Conservation (phyloP, 92 coral and sea anemone species). For the Nematostella vectensis region DNA sequence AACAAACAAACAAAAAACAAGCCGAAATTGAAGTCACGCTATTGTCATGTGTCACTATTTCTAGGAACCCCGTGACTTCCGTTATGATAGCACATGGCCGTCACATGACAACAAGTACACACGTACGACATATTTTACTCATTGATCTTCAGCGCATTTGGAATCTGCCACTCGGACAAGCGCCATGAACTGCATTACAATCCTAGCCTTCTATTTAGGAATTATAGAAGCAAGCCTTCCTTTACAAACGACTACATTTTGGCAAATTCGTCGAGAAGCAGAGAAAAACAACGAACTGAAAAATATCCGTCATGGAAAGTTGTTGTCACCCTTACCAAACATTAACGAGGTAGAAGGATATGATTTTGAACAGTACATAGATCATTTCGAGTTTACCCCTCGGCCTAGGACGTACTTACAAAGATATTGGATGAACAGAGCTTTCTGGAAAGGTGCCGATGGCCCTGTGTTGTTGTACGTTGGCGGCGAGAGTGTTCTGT, state of each 20-base stretch:
- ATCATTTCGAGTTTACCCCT: constrained; percentile 45
- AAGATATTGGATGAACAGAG: constrained; percentile 50
- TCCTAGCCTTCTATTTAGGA: too few relatives aligned
- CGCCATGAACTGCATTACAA: too few relatives aligned
- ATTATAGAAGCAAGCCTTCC: too few relatives aligned
- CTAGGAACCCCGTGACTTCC: too few relatives aligned
- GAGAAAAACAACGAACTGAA: background rate
- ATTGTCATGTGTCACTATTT: too few relatives aligned
- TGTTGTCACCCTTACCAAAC: background rate
- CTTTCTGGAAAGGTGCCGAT: constrained; percentile 41
- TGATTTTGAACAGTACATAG: constrained; percentile 38
- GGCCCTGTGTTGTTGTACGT: constrained; percentile 65
- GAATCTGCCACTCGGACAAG: too few relatives aligned
- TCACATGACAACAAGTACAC: too few relatives aligned
- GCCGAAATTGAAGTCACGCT: too few relatives aligned
- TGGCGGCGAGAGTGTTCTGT: constrained; percentile 46
- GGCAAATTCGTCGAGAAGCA: background rate
- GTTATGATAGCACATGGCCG: too few relatives aligned
- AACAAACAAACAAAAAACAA: too few relatives aligned
- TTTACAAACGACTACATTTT: background rate
- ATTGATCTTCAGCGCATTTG: too few relatives aligned
- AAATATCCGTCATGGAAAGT: background rate
- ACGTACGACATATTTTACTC: too few relatives aligned
- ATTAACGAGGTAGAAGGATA: constrained; percentile 17
- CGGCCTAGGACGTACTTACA: constrained; percentile 27